These are phyloP conservation scores for Chrysodeixis includens DNA, from an alignment of 2,888 invertebrate species.

Conservation along the genomic window DNA sequence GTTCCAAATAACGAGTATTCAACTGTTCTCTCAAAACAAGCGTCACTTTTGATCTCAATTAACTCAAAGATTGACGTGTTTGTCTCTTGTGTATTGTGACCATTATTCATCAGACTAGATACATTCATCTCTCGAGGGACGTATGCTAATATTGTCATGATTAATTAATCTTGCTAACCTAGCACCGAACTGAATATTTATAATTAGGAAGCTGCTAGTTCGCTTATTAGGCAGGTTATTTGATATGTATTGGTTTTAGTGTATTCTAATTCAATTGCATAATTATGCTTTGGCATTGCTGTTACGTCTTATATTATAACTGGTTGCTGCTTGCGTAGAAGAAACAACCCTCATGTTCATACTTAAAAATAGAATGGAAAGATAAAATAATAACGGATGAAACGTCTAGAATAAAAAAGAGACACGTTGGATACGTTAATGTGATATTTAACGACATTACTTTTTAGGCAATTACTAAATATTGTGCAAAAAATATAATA, in stretches of 20 bases:
- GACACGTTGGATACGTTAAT: too few species aligned
- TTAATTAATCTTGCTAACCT: conserved; percentile 50
- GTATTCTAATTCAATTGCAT: background rate
- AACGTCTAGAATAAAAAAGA: too few species aligned
- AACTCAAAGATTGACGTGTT: conserved; percentile 62
- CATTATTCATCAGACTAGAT: conserved; percentile 52
- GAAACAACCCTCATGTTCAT: too few species aligned
- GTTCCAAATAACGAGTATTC: background rate
- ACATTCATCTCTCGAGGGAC: conserved; percentile 51
- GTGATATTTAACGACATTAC: too few species aligned
- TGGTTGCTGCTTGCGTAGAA: too few species aligned
- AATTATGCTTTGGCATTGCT: background rate
- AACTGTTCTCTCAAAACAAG: conserved; percentile 3
- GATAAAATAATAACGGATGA: too few species aligned
- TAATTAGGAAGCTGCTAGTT: conserved; percentile 12
- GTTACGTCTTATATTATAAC: too few species aligned
- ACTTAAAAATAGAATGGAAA: too few species aligned
- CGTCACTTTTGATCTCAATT: conserved; percentile 44
- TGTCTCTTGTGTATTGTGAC: conserved; percentile 55
- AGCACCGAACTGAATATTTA: conserved; percentile 43
- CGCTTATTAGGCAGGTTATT: background rate
- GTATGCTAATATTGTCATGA: conserved; percentile 54
- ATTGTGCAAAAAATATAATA: too few species aligned
- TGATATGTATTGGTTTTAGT: background rate
- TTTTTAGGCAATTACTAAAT: too few species aligned